Evolutionary conservation across 2,113 vertebrate genomes (phyloP).

Genomic region (Caranx ignobilis): DNA sequence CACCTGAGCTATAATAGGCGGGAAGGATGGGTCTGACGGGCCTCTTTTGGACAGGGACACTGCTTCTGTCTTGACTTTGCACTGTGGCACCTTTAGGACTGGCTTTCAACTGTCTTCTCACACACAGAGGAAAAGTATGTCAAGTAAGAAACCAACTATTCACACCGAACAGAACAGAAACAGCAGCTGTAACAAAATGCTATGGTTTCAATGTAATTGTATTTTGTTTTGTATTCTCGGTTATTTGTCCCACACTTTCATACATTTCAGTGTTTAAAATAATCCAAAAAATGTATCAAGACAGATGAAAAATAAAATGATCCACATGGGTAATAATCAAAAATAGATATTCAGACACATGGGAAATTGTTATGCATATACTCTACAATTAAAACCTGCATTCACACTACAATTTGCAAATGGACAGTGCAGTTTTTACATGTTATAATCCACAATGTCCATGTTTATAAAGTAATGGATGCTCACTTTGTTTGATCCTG

Average conservation of each 20-base stretch:
- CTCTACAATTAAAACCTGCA: neutral
- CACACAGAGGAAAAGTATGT: neutral
- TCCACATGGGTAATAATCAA: neutral
- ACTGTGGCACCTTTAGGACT: slow-evolving; percentile 57
- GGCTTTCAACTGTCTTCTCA: slow-evolving; percentile 47
- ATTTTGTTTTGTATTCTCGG: neutral
- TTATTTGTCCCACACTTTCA: neutral
- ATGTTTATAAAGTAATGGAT: neutral
- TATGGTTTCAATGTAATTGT: neutral
- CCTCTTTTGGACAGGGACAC: slow-evolving; percentile 85
- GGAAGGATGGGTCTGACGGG: slow-evolving; percentile 94
- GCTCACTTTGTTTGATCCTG: slow-evolving; percentile 49
- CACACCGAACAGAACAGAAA: neutral
- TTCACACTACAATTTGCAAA: neutral
- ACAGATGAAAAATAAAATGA: neutral
- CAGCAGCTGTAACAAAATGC: slow-evolving; percentile 3
- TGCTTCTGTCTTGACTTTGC: slow-evolving; percentile 81
- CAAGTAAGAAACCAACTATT: neutral
- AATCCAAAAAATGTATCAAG: neutral
- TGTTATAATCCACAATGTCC: neutral
- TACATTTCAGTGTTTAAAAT: neutral
- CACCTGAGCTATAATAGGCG: slow-evolving; percentile 84
- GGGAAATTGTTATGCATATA: neutral
- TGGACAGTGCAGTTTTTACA: neutral
- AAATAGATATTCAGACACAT: neutral